These are phyloP conservation scores for Drosophila subquinaria DNA, from an alignment of 2,888 invertebrate species.

Conservation along the genomic window DNA sequence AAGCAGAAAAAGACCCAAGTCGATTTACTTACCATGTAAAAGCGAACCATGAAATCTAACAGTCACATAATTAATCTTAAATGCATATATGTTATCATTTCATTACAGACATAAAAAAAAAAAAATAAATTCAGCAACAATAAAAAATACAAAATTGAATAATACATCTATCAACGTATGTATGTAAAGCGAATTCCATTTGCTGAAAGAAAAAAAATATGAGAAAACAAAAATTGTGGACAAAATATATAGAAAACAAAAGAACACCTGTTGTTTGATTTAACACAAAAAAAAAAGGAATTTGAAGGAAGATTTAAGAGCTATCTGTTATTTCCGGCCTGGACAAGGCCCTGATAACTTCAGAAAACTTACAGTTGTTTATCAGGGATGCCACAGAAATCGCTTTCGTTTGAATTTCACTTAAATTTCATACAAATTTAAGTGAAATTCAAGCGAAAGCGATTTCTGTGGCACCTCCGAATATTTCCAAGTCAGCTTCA, in stretches of 20 bases:
- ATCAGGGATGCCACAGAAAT: too few species aligned
- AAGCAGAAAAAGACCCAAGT: constrained; percentile 15
- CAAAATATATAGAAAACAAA: constrained; percentile 68
- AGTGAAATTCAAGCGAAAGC: too few species aligned
- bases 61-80: constrained; percentile 48
- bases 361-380: neutral
- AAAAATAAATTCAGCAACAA: neutral
- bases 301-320: neutral
- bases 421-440: too few species aligned
- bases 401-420: too few species aligned
- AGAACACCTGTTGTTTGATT: constrained; percentile 27
- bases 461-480: too few species aligned
- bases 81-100: constrained; percentile 61
- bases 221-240: constrained; percentile 49
- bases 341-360: neutral
- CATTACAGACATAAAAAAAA: constrained; percentile 43
- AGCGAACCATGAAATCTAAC: constrained; percentile 21
- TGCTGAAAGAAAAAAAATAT: constrained; percentile 47
- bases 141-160: neutral
- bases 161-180: constrained; percentile 26
- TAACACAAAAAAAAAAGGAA: neutral
- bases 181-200: constrained; percentile 67
- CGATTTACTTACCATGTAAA: constrained; percentile 28
- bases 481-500: neutral
- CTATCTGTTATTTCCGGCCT: neutral